Evolutionary conservation across 2,113 vertebrate species (phyloP).

Genomic region (Okapia johnstoni): DNA sequence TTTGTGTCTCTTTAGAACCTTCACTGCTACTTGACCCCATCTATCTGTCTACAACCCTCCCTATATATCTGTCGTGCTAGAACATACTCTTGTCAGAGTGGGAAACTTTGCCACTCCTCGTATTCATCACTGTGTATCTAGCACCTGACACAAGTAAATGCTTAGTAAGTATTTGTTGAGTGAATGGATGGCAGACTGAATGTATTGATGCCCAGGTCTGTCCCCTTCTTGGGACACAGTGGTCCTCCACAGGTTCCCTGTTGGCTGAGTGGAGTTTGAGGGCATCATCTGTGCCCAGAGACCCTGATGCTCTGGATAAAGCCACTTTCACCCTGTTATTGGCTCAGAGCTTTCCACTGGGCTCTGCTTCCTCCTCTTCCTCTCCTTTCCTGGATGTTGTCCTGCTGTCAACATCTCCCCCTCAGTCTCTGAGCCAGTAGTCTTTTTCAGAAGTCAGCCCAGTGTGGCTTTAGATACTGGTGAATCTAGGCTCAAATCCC

Average conservation of each 20-base stretch:
- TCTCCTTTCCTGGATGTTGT: not conserved
- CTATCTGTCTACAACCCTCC: not conserved
- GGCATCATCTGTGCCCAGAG: not conserved
- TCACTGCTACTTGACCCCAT: not conserved
- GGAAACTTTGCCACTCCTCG: not conserved
- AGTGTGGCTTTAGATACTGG: not conserved
- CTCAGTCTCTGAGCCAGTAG: not conserved
- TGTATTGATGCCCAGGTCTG: not conserved
- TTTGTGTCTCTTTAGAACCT: not conserved
- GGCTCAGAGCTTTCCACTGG: not conserved
- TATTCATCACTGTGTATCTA: not conserved
- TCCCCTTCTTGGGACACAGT: not conserved
- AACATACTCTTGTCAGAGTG: not conserved
- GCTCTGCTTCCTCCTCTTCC: not conserved
- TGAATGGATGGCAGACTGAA: not conserved
- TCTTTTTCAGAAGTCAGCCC: not conserved
- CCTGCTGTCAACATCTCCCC: not conserved
- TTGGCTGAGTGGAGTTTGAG: not conserved
- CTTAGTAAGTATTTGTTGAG: not conserved
- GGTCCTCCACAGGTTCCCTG: not conserved
- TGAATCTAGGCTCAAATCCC: not conserved
- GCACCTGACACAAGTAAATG: not conserved
- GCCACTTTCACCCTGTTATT: no score
- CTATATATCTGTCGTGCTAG: not conserved
- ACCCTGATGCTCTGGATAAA: not conserved